These are phyloP conservation scores for Myotis yumanensis DNA, from an alignment of 2,113 vertebrate species.

Conservation along the genomic window DNA sequence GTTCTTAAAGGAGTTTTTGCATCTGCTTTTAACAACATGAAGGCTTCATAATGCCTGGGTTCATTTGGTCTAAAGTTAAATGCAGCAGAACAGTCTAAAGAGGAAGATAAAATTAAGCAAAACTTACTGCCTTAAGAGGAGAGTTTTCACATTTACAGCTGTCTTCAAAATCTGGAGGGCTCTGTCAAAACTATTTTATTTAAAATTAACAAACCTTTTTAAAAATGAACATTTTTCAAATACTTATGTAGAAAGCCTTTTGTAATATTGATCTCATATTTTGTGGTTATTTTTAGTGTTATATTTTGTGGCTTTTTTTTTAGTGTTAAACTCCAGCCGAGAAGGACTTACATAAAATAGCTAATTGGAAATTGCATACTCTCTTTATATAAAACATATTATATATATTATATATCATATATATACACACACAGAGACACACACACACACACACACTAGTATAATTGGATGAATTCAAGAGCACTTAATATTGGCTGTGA, in stretches of 20 bases:
- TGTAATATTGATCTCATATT: background rate
- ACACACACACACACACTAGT: background rate
- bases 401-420: too few relatives aligned
- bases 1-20: background rate
- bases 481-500: background rate
- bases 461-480: slow-evolving; percentile 13
- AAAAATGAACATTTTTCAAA: background rate
- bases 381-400: background rate
- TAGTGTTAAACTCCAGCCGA: background rate
- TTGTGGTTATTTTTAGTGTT: too few relatives aligned
- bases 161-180: background rate
- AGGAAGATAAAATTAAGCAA: background rate
- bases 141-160: background rate
- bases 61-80: slow-evolving; percentile 1
- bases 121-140: background rate
- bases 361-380: background rate
- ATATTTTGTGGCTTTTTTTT: background rate
- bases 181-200: background rate
- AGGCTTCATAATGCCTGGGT: background rate
- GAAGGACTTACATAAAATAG: background rate
- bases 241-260: background rate
- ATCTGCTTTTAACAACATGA: background rate
- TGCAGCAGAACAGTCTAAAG: background rate
- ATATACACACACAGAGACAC: background rate
- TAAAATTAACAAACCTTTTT: background rate